Base-by-base conservation (phyloP, 2,113 vertebrate species). In the Columba janthina region DNA sequence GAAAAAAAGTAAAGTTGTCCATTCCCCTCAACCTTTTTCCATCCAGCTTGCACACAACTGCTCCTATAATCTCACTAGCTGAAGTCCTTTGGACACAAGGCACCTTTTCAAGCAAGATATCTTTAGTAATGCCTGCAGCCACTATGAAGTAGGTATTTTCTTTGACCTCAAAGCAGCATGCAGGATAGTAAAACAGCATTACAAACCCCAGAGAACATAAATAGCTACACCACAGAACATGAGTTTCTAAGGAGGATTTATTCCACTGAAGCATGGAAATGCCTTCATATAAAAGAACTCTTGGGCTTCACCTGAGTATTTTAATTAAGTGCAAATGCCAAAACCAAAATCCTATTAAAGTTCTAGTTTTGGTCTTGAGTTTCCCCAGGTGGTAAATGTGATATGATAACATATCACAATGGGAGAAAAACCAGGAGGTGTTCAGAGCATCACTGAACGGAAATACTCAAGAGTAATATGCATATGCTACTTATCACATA, bases 381-480 rank as follows among this genome's bases (percentile, higher is more conserved):
- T 94, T 87, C 65, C 80, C 61, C 51, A 51, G 42, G 61, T 60
- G 42, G 29, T 34, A 89, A 81, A 86, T 26, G 42, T 32, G 48
- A 36, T 80, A 70, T 62, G 46, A 95, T 84, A 81, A 46, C 21
- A 29, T 11, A 4, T 26, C 60, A 87, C 46, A 84, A 60, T 13
- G 65, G 69, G 44, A 78, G 25, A 42, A 93, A 88, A 80, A 62
- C 0, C 36, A 81, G 69, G n/a, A 85, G 32, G 38, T 17, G 34
- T 72, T 89, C 65, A 77, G 74, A 58, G 48, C 48, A 78, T 32
- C 21, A 0, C 5, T 81, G 76, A 91, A 34, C 65, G 78, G 80
- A 94, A 90, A 77, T 70, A 66, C 84, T 89, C 84, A 58, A 51
- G 80, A 84, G 89, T 64, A 34, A 70, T 54, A 57, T 16, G 15